Conservation (phyloP, 2,113 vertebrate species). For the Scomber scombrus region DNA sequence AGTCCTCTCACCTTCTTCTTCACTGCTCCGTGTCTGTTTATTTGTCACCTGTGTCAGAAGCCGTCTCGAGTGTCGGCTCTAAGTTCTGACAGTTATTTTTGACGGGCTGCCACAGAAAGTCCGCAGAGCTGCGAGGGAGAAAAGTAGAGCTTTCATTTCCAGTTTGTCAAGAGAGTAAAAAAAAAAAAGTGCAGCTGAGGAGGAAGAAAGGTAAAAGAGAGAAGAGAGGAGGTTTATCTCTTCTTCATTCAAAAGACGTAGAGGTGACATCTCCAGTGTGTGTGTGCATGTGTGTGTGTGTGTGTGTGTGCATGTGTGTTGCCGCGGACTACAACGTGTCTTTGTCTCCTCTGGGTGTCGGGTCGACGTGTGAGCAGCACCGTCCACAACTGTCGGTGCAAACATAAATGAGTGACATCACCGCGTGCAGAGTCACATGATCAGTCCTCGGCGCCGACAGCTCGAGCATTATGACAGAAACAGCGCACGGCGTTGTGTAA, state of each 20-base stretch:
- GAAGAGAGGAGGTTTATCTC: not conserved
- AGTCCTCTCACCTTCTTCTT: no score
- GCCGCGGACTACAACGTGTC: not conserved
- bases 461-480: no score
- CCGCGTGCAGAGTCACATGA: not conserved
- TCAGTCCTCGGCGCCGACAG: no score
- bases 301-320: not conserved
- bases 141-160: slow-evolving; percentile 14
- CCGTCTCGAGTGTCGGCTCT: not conserved
- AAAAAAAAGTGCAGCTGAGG: not conserved
- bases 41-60: not conserved
- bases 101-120: slow-evolving; percentile 50
- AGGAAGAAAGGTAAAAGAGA: slow-evolving; percentile 4
- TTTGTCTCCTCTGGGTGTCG: not conserved
- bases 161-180: not conserved
- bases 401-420: slow-evolving; percentile 7
- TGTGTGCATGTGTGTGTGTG: not conserved
- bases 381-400: not conserved
- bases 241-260: not conserved
- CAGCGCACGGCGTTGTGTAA: no score
- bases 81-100: not conserved
- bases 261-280: slow-evolving; percentile 25
- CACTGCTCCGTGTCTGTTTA: not conserved
- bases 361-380: not conserved
- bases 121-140: not conserved